phyloP scores from a whole-genome alignment of 30 jellyfish, hydroid and myxozoan species.

The Phacellophora camtschatica region DNA sequence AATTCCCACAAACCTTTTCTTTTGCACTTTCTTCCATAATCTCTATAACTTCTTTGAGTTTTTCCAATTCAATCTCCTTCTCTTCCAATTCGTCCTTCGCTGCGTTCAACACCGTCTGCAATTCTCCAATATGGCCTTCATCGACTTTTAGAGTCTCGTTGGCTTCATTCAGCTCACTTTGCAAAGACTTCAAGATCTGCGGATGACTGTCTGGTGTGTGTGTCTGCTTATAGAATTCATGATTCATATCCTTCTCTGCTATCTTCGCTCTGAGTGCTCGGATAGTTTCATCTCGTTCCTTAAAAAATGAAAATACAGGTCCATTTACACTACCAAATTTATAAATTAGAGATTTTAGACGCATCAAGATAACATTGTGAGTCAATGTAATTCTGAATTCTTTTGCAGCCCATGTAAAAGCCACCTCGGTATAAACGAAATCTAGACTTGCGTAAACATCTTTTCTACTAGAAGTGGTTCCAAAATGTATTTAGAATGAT shows the following conservation, averaged over 20 bases:
- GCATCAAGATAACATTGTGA: too few species aligned
- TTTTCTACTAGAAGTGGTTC: too few species aligned
- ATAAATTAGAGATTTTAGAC: too few species aligned
- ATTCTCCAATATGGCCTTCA: slow-evolving; percentile 57
- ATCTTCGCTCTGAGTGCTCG: slow-evolving; percentile 58
- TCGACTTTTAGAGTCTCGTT: slow-evolving; percentile 81
- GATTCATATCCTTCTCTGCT: slow-evolving; percentile 71
- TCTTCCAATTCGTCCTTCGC: slow-evolving; percentile 58
- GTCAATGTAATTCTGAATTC: too few species aligned
- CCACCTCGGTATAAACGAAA: too few species aligned
- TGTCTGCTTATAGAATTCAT: slow-evolving; percentile 62
- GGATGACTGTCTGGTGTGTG: slow-evolving; percentile 83
- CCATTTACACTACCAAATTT: too few species aligned
- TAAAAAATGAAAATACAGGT: too few species aligned
- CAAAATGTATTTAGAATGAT: too few species aligned
- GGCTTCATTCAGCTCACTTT: slow-evolving; percentile 75
- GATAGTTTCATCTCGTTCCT: slow-evolving; percentile 90
- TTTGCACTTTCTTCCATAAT: neutral
- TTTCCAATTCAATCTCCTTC: slow-evolving; percentile 79
- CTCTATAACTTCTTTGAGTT: slow-evolving; percentile 72
- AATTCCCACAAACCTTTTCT: neutral
- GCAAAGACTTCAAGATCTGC: slow-evolving; percentile 22
- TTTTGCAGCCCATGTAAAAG: too few species aligned
- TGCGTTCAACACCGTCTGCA: slow-evolving; percentile 54
- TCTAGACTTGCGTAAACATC: too few species aligned